Conservation (phyloP, 2,113 vertebrate genomes). For the Sakesphorus luctuosus region DNA sequence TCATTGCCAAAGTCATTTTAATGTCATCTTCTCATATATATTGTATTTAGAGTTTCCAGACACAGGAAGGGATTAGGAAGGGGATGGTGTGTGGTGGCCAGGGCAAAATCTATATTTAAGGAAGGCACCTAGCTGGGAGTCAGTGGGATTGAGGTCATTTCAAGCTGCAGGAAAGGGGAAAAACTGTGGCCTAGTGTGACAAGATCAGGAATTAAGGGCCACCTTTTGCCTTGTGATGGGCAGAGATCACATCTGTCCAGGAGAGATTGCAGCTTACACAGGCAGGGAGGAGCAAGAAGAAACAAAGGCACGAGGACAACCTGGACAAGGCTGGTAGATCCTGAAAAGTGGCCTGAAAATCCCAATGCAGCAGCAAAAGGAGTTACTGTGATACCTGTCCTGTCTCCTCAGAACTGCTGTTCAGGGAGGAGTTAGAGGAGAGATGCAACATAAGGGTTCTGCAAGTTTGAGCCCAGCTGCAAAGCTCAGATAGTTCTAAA, state of each 20-base stretch:
- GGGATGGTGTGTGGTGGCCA: background rate
- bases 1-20: background rate
- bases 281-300: background rate
- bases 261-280: background rate
- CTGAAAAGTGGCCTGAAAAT: background rate
- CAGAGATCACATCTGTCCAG: background rate
- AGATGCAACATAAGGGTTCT: background rate
- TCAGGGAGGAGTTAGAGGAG: background rate
- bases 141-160: background rate
- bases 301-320: background rate
- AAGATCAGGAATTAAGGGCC: background rate
- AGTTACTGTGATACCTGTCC: background rate
- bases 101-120: fast-evolving
- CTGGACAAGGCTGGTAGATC: background rate
- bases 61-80: background rate
- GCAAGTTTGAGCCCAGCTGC: conserved; percentile 14
- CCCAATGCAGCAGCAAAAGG: background rate
- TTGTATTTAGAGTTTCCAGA: background rate
- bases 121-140: background rate
- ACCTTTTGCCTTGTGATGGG: background rate
- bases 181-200: too few species aligned
- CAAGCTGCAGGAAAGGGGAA: background rate
- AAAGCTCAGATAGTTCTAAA: background rate
- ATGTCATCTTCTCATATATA: background rate
- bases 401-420: background rate